Conservation (phyloP, 2,888 invertebrate species). For the Drosophila recens region DNA sequence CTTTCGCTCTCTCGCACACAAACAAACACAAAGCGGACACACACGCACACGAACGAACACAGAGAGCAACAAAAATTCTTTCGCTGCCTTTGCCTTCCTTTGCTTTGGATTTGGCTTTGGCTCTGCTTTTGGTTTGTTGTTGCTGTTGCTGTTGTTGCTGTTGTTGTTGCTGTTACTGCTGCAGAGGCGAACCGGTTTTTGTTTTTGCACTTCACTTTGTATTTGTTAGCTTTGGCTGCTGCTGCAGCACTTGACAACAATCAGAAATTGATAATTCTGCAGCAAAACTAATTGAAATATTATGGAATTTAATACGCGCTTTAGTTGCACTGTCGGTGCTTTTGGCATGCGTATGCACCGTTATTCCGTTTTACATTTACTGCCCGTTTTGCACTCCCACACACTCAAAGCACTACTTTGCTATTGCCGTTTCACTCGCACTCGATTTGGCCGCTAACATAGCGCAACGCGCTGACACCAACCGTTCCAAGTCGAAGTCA, state of each 20-base stretch:
- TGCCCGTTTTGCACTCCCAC: slow-evolving; percentile 55
- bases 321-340: slow-evolving; percentile 43
- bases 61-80: slow-evolving; percentile 66
- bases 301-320: slow-evolving; percentile 26
- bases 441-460: slow-evolving; percentile 45
- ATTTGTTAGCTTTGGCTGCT: slow-evolving; percentile 50
- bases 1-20: slow-evolving; percentile 30
- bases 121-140: slow-evolving; percentile 57
- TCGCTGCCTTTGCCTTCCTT: slow-evolving; percentile 58
- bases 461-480: slow-evolving; percentile 39
- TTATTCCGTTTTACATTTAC: slow-evolving; percentile 52
- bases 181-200: slow-evolving; percentile 78
- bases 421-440: slow-evolving; percentile 62
- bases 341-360: slow-evolving; percentile 65
- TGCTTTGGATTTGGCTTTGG: slow-evolving; percentile 32
- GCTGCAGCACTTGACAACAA: slow-evolving; percentile 49
- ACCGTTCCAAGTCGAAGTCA: slow-evolving; percentile 58
- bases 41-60: slow-evolving; percentile 29
- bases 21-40: slow-evolving; percentile 37
- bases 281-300: slow-evolving; percentile 17
- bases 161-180: slow-evolving; percentile 47
- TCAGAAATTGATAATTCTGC: slow-evolving; percentile 41
- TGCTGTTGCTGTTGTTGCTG: slow-evolving; percentile 51
- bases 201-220: slow-evolving; percentile 78
- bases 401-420: slow-evolving; percentile 34